phyloP scores from a whole-genome alignment of 1,140 invertebrate species.

The Pogonus chalceus region DNA sequence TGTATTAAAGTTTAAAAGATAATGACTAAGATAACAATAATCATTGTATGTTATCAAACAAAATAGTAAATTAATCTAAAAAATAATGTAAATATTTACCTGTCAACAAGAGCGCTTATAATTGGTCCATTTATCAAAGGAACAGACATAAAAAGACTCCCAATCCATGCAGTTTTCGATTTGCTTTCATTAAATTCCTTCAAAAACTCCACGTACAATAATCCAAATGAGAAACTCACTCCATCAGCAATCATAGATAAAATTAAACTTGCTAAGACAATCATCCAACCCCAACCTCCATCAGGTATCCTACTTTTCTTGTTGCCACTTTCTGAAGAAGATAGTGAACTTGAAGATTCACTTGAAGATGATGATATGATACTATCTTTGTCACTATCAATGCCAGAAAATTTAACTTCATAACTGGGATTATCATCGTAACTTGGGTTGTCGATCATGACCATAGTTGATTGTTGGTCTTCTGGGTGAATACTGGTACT shows the following conservation, averaged over 20 bases:
- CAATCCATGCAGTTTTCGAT: constrained; percentile 78
- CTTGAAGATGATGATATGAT: constrained; percentile 14
- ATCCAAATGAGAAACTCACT: constrained; percentile 84
- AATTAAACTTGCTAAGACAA: constrained; percentile 72
- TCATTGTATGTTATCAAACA: neutral
- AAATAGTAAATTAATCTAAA: neutral
- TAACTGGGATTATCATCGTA: constrained; percentile 10
- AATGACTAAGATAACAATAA: neutral
- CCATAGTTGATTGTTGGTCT: constrained; percentile 5
- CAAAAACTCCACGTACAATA: constrained; percentile 81
- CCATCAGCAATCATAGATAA: constrained; percentile 93
- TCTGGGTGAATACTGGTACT: constrained; percentile 3
- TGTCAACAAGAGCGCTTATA: constrained; percentile 77
- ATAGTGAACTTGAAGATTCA: neutral
- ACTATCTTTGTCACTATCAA: constrained; percentile 18
- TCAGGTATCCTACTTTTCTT: constrained; percentile 50
- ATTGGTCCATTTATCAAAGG: constrained; percentile 78
- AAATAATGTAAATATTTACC: constrained; percentile 42
- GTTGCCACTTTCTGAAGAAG: neutral
- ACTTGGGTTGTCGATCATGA: constrained; percentile 10
- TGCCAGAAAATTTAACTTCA: constrained; percentile 9
- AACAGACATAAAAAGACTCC: constrained; percentile 78
- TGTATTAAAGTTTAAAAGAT: no score
- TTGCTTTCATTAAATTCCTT: constrained; percentile 72
- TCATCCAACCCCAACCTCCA: constrained; percentile 79